phyloP scores from a whole-genome alignment of 2,113 vertebrate species.

The Baryphthengus martii region DNA sequence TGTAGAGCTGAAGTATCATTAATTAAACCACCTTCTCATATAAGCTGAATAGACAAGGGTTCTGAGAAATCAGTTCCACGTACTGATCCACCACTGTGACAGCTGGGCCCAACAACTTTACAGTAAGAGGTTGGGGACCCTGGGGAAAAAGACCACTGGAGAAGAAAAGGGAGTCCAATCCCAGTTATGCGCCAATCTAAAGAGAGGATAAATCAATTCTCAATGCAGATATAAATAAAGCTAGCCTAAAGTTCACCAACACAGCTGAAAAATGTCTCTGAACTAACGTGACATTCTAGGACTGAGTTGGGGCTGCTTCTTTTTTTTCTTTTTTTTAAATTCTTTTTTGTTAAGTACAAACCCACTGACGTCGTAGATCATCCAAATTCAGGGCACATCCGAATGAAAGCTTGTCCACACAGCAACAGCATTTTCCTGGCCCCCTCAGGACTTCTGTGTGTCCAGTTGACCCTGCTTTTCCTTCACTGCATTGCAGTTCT shows the following conservation, averaged over 20 bases:
- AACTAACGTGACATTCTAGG: neutral
- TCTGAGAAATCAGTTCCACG: neutral
- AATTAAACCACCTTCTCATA: neutral
- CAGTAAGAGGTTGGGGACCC: neutral
- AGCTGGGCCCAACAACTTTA: neutral
- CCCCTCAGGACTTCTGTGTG: neutral
- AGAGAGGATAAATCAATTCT: neutral
- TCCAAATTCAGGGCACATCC: neutral
- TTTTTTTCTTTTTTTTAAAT: neutral
- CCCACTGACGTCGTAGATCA: neutral
- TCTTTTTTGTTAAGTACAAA: neutral
- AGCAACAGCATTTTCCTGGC: neutral
- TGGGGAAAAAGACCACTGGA: neutral
- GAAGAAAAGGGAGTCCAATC: neutral
- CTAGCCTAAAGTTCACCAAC: neutral
- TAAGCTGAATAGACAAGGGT: neutral
- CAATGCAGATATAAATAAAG: neutral
- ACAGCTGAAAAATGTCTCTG: neutral
- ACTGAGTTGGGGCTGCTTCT: neutral
- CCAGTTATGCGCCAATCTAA: neutral
- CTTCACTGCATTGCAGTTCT: neutral
- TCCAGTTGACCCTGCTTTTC: neutral
- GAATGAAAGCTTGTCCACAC: neutral
- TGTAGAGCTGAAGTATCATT: neutral
- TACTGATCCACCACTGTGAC: neutral